A percentile compares a stretch with the other conserved stretches of the same genome.
These are phyloP conservation scores for Bombylius major DNA, from an alignment of 2,888 invertebrate genomes.

Conservation along the genomic window DNA sequence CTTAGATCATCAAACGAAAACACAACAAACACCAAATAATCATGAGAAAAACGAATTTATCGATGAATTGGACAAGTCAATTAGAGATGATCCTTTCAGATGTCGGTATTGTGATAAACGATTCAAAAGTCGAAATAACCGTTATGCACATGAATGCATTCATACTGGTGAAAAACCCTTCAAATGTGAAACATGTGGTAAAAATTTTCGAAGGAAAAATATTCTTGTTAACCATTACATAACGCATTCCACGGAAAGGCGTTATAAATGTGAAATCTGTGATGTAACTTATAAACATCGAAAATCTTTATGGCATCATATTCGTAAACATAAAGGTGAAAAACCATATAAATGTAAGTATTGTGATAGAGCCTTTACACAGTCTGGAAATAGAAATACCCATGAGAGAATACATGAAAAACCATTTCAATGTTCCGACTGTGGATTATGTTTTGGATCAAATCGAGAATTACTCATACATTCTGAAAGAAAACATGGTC, in stretches of 20 bases:
- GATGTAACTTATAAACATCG: too few species aligned
- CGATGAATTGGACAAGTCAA: too few species aligned
- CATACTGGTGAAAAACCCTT: neutral
- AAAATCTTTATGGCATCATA: too few species aligned
- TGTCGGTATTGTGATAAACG: neutral
- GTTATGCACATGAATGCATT: neutral
- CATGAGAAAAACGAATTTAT: too few species aligned
- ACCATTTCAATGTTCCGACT: neutral
- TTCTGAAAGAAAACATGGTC: neutral
- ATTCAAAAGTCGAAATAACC: neutral
- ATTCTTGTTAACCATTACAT: neutral
- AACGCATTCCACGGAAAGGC: neutral
- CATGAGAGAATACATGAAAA: neutral
- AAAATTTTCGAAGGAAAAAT: neutral
- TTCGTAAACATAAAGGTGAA: neutral
- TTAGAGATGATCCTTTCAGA: neutral
- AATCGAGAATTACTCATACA: neutral
- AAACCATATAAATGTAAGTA: neutral
- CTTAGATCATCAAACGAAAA: too few species aligned
- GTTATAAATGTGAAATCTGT: neutral
- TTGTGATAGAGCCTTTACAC: neutral
- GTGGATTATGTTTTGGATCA: neutral
- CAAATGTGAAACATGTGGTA: neutral
- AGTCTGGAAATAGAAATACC: neutral
- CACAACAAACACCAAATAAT: too few species aligned